Evolutionary conservation across 2,888 invertebrate species (phyloP).

Genomic region (Epiblema foenella): DNA sequence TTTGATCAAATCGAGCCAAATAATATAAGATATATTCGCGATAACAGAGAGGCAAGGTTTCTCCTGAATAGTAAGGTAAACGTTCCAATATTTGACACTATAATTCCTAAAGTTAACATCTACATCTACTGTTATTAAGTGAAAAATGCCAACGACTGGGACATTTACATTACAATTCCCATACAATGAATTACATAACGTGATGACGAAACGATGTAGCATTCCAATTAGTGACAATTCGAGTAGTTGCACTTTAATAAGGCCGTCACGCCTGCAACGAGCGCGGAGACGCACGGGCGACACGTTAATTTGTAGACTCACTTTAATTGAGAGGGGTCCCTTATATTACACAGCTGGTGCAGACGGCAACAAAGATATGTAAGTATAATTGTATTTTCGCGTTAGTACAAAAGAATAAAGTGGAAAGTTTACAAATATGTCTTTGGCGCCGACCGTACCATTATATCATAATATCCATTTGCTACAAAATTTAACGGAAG

Average conservation of each 20-base stretch:
- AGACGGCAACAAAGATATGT: not conserved
- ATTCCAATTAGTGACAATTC: conserved; percentile 35
- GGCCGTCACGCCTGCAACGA: not conserved
- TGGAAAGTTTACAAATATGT: too few relatives aligned
- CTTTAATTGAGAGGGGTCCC: conserved; percentile 16
- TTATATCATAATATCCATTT: too few relatives aligned
- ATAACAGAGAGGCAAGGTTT: not conserved
- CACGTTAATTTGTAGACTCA: not conserved
- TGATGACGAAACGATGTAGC: not conserved
- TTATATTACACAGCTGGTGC: not conserved
- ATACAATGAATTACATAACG: conserved; percentile 18
- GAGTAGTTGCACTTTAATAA: conserved; percentile 29
- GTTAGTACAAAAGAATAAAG: not conserved
- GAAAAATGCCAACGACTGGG: too few relatives aligned
- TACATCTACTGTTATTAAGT: not conserved
- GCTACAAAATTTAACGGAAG: too few relatives aligned
- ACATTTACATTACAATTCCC: not conserved
- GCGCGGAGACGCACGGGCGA: conserved; percentile 11
- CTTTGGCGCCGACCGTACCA: too few relatives aligned
- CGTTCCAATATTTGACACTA: too few relatives aligned
- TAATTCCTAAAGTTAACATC: too few relatives aligned
- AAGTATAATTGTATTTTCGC: not conserved
- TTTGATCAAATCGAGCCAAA: not conserved
- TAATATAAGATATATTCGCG: not conserved
- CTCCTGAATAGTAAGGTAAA: not conserved